Evolutionary conservation across 1,140 invertebrate species (phyloP), one percentile per base, ranked within the genome.

Genomic region (Drosophila willistoni): DNA sequence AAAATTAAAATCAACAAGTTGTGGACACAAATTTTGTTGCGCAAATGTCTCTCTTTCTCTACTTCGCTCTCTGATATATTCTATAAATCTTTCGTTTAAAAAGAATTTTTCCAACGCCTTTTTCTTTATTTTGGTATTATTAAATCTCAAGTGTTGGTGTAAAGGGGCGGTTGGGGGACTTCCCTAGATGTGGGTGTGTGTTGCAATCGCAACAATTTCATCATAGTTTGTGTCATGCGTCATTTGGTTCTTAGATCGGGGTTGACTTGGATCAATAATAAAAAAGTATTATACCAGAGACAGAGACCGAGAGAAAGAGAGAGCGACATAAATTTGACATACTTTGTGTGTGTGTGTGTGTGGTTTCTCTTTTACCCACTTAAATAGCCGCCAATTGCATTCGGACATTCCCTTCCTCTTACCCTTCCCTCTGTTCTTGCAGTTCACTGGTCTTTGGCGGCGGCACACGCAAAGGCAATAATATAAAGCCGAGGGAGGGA

Each of bases 181-280:
- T 10, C 7, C 25, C 10, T 19, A 10, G 12, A n/a, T 39, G 12
- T 25, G n/a, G 13, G 34, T 36, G 39, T 10, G 19, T 67, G 64
- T 22, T 44, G 64, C 72, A 57, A 75, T 41, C 19, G 39, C 39
- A 47, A n/a, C 57, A 12, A 65, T 75, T 74, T 74, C 73, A 14
- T 74, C 71, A 75, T 42, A 62, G 39, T 51, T 51, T 51, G 44
- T 74, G 63, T 56, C 63, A 68, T 75, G 71, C 72, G 72, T 68
- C 73, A 75, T 41, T 19, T 36, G 17, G 10, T 19, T 42, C 44
- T 51, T 51, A 51, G 34, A 42, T 33, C 6, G 51, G 22, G 29
- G 29, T 54, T 65, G n/a, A n/a, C 19, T 25, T 51, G 44, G 41
- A 75, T 68, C 72, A 34, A 44, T 68, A 41, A 22, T 22, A 22